These are phyloP conservation scores for Parotia lawesii DNA, from an alignment of 2,113 vertebrate species.

Conservation along the genomic window DNA sequence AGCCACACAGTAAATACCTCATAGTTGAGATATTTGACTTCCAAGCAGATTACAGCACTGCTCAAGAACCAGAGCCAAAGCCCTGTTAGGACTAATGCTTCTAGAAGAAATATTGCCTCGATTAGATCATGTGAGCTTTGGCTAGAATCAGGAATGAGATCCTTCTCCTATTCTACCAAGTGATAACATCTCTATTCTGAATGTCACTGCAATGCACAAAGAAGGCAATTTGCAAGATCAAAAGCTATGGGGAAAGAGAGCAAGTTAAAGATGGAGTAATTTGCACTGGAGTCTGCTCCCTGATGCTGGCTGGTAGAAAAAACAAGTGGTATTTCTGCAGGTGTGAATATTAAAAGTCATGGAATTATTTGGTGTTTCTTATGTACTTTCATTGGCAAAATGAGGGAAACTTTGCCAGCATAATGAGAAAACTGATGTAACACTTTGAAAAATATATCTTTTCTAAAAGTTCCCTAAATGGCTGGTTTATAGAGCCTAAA, in stretches of 20 bases:
- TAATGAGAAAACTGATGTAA: neutral
- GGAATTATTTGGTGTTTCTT: neutral
- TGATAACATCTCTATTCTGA: neutral
- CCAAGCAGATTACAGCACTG: neutral
- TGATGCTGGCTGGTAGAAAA: neutral
- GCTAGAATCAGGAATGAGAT: neutral
- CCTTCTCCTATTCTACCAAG: neutral
- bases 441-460: neutral
- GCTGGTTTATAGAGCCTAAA: neutral
- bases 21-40: neutral
- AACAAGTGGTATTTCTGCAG: neutral
- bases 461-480: neutral
- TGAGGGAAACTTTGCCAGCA: neutral
- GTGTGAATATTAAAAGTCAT: neutral
- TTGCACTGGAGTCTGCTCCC: neutral
- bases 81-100: neutral
- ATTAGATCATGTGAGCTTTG: neutral
- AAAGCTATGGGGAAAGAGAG: neutral
- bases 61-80: neutral
- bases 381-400: neutral
- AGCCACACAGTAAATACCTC: neutral
- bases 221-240: neutral
- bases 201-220: neutral
- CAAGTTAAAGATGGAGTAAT: neutral
- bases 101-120: neutral